Base-by-base conservation (phyloP, 2,888 invertebrate species). In the Acrocera orbiculus region DNA sequence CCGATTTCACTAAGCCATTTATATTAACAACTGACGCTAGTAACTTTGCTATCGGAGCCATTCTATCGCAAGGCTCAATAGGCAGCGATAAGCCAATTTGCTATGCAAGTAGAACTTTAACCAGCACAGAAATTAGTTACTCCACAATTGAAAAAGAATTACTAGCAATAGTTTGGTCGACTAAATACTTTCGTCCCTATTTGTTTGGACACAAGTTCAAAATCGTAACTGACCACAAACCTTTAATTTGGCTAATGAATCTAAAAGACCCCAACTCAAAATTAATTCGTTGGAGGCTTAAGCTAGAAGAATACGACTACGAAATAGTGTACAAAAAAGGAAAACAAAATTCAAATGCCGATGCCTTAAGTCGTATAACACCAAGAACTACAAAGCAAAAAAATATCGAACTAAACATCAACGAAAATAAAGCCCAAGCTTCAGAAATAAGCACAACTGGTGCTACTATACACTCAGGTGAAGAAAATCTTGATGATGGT, bases 221-320 rank as follows among this genome's bases (percentile, higher is more conserved):
- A 23, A 38, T 50, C 5, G 36, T 47, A 3, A 50, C 47, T 1
- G 52, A 52, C 34, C 49, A 51, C 38, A 42, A 43, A 30, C 46
- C 47, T 2, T 36, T 50, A n/a, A 24, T 19, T 9, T 26, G 27
- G 27, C 8, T 27, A 8, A 20, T 27, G 5, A 23, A 19, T 11
- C 13, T 34, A 4, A 34, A 34, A 28, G 31, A 38, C 3, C 35
- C 29, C 5, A 26, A 31, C 9, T 19, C 34, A 2, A 35, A 32
- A 24, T 24, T 40, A 9, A 7, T 36, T 3, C 27, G 38, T 9
- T 43, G 40, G 41, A 26, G 37, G 27, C 16, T 46, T 7, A 22
- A 36, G 29, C 19, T 47, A 16, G 33, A 45, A 15, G 40, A 44
- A 22, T 45, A 36, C 25, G 43, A 43, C 25, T 44, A 43, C 19